phyloP scores from a whole-genome alignment of 2,113 vertebrate species.

The Psephotus haematonotus region DNA sequence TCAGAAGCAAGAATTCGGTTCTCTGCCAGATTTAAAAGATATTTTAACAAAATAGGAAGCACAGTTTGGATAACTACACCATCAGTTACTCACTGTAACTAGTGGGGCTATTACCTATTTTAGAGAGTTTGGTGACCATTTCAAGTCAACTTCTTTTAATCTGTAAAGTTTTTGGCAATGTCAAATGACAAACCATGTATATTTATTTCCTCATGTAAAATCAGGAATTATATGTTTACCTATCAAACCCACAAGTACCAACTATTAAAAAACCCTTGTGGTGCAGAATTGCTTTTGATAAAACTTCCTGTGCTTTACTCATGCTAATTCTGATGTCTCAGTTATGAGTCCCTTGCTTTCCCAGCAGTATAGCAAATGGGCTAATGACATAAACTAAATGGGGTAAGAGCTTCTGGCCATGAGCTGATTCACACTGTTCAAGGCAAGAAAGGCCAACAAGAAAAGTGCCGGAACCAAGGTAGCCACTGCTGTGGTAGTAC shows the following conservation, averaged over 20 bases:
- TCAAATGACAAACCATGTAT: background rate
- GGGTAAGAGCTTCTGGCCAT: background rate
- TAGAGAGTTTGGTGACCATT: background rate
- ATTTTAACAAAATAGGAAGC: background rate
- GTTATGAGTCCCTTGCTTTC: background rate
- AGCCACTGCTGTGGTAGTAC: background rate
- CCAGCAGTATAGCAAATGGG: background rate
- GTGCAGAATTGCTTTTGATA: background rate
- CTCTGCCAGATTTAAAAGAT: background rate
- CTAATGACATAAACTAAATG: background rate
- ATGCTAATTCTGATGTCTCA: background rate
- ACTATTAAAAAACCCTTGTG: background rate
- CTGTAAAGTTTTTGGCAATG: background rate
- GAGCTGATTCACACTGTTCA: background rate
- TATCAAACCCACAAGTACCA: background rate
- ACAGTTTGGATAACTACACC: background rate
- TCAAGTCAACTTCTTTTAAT: background rate
- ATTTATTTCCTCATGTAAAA: background rate
- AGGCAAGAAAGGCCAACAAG: background rate
- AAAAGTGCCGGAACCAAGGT: background rate
- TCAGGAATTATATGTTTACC: background rate
- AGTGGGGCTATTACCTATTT: background rate
- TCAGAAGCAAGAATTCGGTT: background rate
- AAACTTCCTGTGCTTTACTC: background rate
- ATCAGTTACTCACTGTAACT: background rate